phyloP scores from a whole-genome alignment of 2,113 vertebrate genomes.

The Chionis minor region DNA sequence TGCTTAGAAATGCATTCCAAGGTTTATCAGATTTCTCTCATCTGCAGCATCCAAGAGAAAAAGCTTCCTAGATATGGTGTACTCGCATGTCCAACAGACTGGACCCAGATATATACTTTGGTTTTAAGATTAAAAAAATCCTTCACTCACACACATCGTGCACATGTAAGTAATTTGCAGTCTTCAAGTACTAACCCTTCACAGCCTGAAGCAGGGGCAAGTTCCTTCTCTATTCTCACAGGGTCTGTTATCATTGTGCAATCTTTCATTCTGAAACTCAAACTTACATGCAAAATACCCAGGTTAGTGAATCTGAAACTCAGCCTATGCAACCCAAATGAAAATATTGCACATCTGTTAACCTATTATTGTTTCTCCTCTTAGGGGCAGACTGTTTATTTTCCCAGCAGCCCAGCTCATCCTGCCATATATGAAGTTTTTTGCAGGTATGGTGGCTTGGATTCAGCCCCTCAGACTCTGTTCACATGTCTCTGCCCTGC shows the following conservation, averaged over 20 bases:
- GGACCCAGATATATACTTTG: neutral
- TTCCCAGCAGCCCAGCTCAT: neutral
- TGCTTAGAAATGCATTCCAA: conserved; percentile 7
- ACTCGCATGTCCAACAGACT: neutral
- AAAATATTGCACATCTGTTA: neutral
- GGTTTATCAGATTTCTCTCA: conserved; percentile 18
- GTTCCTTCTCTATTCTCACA: neutral
- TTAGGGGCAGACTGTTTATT: neutral
- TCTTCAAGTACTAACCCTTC: neutral
- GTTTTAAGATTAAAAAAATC: neutral
- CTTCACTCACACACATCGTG: neutral
- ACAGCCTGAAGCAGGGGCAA: neutral
- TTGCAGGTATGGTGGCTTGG: neutral
- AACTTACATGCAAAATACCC: neutral
- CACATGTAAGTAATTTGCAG: conserved; percentile 1
- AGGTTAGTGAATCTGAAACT: conserved; percentile 18
- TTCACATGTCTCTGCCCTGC: neutral
- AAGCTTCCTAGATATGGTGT: neutral
- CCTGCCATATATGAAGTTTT: neutral
- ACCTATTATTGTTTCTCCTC: neutral
- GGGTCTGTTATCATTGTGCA: neutral
- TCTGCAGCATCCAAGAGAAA: neutral
- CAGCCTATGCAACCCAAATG: neutral
- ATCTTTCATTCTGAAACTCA: conserved; percentile 24
- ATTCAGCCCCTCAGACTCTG: neutral